Percentiles rank a stretch among this genome's conserved stretches.
phyloP scores from a whole-genome alignment of 2,113 vertebrate species.

The Prunella himalayana region DNA sequence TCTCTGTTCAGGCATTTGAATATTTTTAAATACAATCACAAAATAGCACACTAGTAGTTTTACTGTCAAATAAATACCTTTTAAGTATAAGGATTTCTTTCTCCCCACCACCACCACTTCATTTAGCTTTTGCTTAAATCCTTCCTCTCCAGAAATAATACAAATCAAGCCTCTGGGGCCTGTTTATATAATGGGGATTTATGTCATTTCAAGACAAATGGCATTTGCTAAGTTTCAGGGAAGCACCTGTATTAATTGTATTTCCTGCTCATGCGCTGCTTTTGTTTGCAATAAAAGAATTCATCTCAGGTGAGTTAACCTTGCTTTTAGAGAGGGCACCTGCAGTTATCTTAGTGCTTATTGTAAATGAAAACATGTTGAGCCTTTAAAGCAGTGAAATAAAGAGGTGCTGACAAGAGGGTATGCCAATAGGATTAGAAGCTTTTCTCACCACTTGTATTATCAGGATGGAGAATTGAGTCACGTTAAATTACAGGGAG shows the following conservation, averaged over 20 bases:
- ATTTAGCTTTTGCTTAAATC: conserved; percentile 64
- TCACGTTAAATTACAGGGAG: conserved; percentile 80
- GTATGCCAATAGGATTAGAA: conserved; percentile 77
- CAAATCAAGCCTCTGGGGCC: conserved; percentile 61
- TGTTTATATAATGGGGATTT: conserved; percentile 66
- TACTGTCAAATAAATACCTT: conserved; percentile 39
- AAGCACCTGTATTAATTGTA: conserved; percentile 83
- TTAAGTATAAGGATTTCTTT: conserved; percentile 38
- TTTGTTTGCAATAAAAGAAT: conserved; percentile 79
- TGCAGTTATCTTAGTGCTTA: conserved; percentile 75
- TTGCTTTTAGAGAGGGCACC: conserved; percentile 80
- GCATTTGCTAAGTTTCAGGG: conserved; percentile 69
- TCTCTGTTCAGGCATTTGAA: not conserved
- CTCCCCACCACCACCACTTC: not conserved
- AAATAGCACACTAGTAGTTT: not conserved
- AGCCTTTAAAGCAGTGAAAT: conserved; percentile 79
- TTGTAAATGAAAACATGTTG: conserved; percentile 83
- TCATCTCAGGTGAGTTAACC: conserved; percentile 84
- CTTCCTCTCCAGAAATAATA: conserved; percentile 56
- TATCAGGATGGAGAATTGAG: conserved; percentile 74
- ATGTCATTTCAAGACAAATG: conserved; percentile 67
- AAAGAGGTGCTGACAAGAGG: conserved; percentile 81
- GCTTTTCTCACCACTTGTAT: conserved; percentile 75
- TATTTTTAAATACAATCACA: conserved; percentile 15
- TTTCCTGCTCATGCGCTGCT: conserved; percentile 75